Evolutionary conservation across 2,888 invertebrate species (phyloP).

Genomic region (Platynereis dumerilii): DNA sequence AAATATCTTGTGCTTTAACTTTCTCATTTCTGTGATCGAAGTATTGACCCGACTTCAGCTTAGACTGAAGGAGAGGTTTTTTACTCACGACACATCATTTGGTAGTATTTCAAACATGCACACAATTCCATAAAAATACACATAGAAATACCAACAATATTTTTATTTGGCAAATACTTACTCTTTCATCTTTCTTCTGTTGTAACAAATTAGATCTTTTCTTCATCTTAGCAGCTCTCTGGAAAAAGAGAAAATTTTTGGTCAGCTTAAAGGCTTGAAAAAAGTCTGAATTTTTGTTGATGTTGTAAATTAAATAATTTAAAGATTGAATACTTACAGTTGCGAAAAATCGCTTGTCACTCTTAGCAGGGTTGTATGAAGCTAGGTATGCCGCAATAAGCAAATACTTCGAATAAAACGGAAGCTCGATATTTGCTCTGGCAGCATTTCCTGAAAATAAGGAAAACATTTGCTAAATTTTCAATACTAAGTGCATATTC

Average conservation of each 20-base stretch:
- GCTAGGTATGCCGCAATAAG: conserved; percentile 90
- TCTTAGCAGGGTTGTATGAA: conserved; percentile 88
- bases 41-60: too few species aligned
- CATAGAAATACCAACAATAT: too few species aligned
- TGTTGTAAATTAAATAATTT: too few species aligned
- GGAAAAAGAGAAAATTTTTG: conserved; percentile 30
- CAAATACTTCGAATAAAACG: conserved; percentile 87
- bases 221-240: conserved; percentile 45
- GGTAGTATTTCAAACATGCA: too few species aligned
- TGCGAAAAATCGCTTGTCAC: conserved; percentile 85
- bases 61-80: too few species aligned
- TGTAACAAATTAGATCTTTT: conserved; percentile 37
- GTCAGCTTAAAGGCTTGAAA: too few species aligned
- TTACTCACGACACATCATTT: too few species aligned
- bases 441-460: conserved; percentile 13
- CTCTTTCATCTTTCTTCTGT: conserved; percentile 52
- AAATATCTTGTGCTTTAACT: too few species aligned
- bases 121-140: too few species aligned
- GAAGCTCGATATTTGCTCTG: conserved; percentile 67
- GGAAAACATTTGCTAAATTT: neutral
- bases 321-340: conserved; percentile 68
- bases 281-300: too few species aligned
- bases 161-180: conserved; percentile 37
- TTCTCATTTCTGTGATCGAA: too few species aligned
- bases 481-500: neutral